Percentiles rank a stretch among this genome's conserved stretches.
phyloP scores from a whole-genome alignment of 2,888 invertebrate species.

The Mystacides longicornis region DNA sequence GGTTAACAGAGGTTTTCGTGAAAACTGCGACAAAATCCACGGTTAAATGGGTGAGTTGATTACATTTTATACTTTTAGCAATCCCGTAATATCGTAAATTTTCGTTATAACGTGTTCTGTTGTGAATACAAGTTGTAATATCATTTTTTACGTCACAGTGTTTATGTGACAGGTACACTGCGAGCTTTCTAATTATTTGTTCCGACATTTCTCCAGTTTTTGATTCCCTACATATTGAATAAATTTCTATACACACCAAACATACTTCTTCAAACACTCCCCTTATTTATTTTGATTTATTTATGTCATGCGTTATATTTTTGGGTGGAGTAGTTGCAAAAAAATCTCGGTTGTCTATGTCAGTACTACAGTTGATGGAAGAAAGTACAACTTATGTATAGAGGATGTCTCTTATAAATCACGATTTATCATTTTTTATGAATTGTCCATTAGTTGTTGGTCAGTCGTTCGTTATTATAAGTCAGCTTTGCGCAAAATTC shows the following conservation, averaged over 20 bases:
- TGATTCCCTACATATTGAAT: conserved; percentile 8
- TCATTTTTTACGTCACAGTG: conserved; percentile 40
- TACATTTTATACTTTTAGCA: not conserved
- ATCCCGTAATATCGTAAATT: conserved; percentile 27
- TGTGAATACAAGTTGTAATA: conserved; percentile 31
- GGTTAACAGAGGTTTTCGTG: conserved; percentile 46
- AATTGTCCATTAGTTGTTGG: conserved; percentile 10
- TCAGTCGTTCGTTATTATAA: not conserved
- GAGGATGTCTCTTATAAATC: conserved; percentile 7
- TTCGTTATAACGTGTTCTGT: conserved; percentile 29
- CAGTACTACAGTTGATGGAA: conserved; percentile 20
- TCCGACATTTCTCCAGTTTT: conserved; percentile 14
- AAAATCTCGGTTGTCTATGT: conserved; percentile 12
- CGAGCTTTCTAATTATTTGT: conserved; percentile 43
- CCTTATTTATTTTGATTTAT: not conserved
- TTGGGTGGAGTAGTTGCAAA: conserved; percentile 18
- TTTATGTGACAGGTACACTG: conserved; percentile 47
- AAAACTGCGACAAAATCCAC: conserved; percentile 43
- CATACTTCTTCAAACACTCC: not conserved
- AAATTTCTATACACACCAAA: not conserved
- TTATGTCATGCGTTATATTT: conserved; percentile 13
- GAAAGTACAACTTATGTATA: conserved; percentile 10
- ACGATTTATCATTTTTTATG: conserved; percentile 15
- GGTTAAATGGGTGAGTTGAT: conserved; percentile 38
- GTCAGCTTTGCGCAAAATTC: too few species aligned